Evolutionary conservation across 2,888 invertebrate species (phyloP).

Genomic region (Orchesellides sinensis): DNA sequence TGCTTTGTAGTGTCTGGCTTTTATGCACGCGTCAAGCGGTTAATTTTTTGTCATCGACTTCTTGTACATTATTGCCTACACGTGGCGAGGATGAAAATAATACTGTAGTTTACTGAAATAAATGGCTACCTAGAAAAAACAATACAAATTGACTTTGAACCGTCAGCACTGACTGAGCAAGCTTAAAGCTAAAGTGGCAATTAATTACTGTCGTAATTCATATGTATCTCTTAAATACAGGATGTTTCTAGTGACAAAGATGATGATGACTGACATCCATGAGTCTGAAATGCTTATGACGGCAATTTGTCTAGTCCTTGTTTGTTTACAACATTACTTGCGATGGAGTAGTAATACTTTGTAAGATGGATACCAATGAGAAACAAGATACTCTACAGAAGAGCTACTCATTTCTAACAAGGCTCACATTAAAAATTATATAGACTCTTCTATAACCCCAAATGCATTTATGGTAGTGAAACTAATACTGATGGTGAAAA

Average conservation of each 20-base stretch:
- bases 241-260: background rate
- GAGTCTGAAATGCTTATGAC: constrained; percentile 5
- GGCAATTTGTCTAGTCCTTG: constrained; percentile 8
- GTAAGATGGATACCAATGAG: no score
- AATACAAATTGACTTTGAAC: constrained; percentile 10
- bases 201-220: constrained; percentile 19
- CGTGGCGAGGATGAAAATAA: constrained; percentile 3
- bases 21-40: no score
- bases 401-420: no score
- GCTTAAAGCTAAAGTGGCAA: constrained; percentile 14
- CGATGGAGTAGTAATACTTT: no score
- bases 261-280: background rate
- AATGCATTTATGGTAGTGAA: no score
- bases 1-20: no score
- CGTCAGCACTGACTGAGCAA: constrained; percentile 12
- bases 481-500: no score
- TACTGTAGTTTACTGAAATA: background rate
- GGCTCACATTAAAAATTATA: no score
- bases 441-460: no score
- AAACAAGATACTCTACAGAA: no score
- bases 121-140: background rate
- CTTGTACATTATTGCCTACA: no score
- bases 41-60: no score
- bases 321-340: background rate
- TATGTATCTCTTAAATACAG: background rate